phyloP scores from a whole-genome alignment of 1,140 invertebrate genomes.

The Anoplophora glabripennis region DNA sequence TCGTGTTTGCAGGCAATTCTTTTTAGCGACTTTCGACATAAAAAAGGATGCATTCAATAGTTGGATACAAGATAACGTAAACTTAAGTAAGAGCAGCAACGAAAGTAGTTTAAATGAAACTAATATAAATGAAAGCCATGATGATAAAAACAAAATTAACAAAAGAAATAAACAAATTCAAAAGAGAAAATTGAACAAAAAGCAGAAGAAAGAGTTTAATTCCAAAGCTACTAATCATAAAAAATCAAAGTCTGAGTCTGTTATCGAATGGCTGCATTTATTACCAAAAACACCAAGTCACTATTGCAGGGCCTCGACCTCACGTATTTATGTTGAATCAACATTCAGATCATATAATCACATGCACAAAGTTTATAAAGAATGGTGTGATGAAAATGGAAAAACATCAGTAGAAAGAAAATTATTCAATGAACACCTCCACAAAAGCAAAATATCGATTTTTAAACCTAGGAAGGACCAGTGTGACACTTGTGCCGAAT shows the following conservation, averaged over 20 bases:
- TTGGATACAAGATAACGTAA: no score
- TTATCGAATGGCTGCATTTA: not conserved
- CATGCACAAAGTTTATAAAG: no score
- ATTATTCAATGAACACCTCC: not conserved
- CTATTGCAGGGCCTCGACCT: not conserved
- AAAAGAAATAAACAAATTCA: not conserved
- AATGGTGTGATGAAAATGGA: not conserved
- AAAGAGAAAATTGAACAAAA: not conserved
- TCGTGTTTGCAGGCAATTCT: no score
- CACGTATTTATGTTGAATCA: not conserved
- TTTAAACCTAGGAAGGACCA: not conserved
- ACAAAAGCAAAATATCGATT: not conserved
- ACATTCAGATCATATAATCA: no score
- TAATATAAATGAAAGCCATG: no score
- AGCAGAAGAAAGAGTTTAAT: no score
- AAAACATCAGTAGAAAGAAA: not conserved
- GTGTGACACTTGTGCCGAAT: not conserved
- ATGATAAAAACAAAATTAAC: not conserved
- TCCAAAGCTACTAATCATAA: no score
- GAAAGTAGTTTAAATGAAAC: no score
- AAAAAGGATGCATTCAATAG: no score
- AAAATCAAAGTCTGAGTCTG: no score
- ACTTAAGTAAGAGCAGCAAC: no score
- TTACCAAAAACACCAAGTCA: conserved; percentile 1
- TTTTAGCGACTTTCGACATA: no score